Evolutionary conservation across 2,888 invertebrate species (phyloP), one percentile per base, ranked within the genome.

Genomic region (Cactoblastis cactorum): DNA sequence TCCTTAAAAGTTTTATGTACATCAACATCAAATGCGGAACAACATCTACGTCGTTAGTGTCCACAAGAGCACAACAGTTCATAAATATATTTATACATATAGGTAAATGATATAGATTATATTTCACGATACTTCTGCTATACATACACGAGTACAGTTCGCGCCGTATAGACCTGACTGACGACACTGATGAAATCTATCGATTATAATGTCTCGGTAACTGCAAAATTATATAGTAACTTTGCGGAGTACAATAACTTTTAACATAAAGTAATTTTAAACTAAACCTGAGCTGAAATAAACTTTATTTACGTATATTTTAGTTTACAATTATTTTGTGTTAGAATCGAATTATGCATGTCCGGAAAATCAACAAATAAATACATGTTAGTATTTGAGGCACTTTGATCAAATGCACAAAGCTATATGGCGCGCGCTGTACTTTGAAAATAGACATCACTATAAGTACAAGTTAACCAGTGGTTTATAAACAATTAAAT

Each of bases 1-100:
- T 81, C 74, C 80, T 80, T 80, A 86, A 81, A 82, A 70, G 75
- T 80, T 79, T 78, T 85, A 84, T 85, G 64, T 85, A 87, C 86
- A 87, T 74, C 75, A 82, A 84, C 85, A 83, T 79, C 67, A 71
- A 81, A 77, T 71, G 66, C 74, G 63, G 77, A 82, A 81, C 77
- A 80, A 79, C 79, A 72, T 65, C 80, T 83, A 85, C 77, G 68
- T 67, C 58, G 60, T 68, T 67, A 73, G 74, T 69, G 67, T 78
- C 76, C 69, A 76, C 73, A 73, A 65, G 77, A 76, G 75, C 73
- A 78, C 82, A 81, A 80, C 83, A 81, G 73, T 77, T 67, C 70
- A 67, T 74, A 74, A 71, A 73, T 59, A 56, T 65, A 68, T 71
- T 66, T 71, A 71, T 68, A 71, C 64, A 69, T 59, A 56, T 56